Conservation (phyloP, 2,113 vertebrate species). For the Ctenodactylus gundi region DNA sequence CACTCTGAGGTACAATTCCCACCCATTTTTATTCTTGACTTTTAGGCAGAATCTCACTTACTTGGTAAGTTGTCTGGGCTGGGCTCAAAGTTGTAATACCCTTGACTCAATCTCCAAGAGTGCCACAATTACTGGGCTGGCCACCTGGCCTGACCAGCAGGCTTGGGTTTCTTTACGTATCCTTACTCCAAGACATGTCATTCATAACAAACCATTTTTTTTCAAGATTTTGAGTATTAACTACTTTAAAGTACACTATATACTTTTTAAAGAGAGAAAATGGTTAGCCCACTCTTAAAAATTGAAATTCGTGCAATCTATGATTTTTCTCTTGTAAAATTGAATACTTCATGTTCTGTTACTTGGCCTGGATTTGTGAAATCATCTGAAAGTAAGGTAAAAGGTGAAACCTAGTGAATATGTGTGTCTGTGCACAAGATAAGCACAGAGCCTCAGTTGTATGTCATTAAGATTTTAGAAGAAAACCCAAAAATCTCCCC, state of each 20-base stretch:
- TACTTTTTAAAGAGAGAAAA: background rate
- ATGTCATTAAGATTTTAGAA: background rate
- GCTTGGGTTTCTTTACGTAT: too few relatives aligned
- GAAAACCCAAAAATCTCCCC: background rate
- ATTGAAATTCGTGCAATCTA: background rate
- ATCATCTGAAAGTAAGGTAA: background rate
- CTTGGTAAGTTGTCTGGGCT: too few relatives aligned
- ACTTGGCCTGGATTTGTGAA: background rate
- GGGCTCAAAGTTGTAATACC: too few relatives aligned
- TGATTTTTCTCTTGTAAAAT: background rate
- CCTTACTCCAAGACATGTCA: background rate
- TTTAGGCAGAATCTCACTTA: too few relatives aligned
- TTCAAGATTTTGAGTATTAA: background rate
- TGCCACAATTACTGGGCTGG: too few relatives aligned
- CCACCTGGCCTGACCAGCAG: too few relatives aligned
- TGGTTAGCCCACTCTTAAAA: background rate
- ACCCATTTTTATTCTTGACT: too few relatives aligned
- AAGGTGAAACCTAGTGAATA: background rate
- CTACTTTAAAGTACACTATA: background rate
- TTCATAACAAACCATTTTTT: background rate
- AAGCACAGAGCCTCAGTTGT: background rate
- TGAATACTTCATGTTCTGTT: background rate
- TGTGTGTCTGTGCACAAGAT: background rate
- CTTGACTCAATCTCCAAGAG: too few relatives aligned
- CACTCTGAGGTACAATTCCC: too few relatives aligned